phyloP scores from a whole-genome alignment of 2,888 invertebrate species.

The Carpatolechia fugitivella region DNA sequence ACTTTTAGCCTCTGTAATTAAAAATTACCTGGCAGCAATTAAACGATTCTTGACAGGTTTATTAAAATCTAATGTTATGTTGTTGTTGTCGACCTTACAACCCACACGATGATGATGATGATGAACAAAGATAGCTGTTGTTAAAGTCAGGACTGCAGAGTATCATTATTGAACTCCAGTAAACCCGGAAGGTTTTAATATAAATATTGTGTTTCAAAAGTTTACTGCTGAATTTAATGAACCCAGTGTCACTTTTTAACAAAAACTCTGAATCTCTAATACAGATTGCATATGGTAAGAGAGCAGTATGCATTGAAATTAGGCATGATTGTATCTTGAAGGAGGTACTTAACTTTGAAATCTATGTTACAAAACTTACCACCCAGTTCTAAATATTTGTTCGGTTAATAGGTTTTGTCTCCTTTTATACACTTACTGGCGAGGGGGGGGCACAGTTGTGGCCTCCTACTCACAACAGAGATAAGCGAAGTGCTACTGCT shows the following conservation, averaged over 20 bases:
- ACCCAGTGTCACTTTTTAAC: slow-evolving; percentile 5
- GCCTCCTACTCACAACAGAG: background rate
- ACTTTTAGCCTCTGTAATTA: too few species aligned
- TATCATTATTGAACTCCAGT: background rate
- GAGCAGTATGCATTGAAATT: slow-evolving; percentile 19
- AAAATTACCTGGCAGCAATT: slow-evolving; percentile 21
- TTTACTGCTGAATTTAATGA: slow-evolving; percentile 9
- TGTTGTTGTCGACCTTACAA: too few species aligned
- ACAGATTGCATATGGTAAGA: slow-evolving; percentile 19
- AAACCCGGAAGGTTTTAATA: background rate
- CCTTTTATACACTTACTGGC: slow-evolving; percentile 1
- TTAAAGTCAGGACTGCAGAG: background rate
- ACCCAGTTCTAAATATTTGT: slow-evolving; percentile 13
- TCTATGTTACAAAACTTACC: slow-evolving; percentile 4
- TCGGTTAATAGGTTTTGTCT: background rate
- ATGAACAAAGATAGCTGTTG: slow-evolving; percentile 1
- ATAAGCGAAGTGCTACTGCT: background rate
- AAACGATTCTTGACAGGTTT: slow-evolving; percentile 16
- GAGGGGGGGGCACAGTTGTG: background rate
- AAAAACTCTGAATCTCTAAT: slow-evolving; percentile 14
- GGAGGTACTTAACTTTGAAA: slow-evolving; percentile 13
- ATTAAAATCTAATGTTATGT: slow-evolving; percentile 14
- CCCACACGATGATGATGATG: too few species aligned
- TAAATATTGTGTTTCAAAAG: slow-evolving; percentile 13
- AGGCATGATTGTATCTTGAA: slow-evolving; percentile 15